These are phyloP conservation scores for Pentalonia nigronervosa DNA, from an alignment of 1,140 invertebrate species.

Conservation along the genomic window DNA sequence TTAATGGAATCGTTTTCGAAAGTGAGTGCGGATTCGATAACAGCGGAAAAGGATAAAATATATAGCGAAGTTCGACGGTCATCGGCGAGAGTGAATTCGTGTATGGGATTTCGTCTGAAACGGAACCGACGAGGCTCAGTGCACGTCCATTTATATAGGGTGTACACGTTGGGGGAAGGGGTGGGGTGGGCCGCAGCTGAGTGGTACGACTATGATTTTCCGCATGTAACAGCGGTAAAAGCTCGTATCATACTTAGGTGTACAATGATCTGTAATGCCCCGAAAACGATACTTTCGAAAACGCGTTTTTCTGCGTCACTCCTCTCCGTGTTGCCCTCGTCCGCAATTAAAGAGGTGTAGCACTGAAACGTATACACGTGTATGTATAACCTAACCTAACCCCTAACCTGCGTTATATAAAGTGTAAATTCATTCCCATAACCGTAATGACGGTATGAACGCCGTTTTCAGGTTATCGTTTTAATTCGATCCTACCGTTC, in stretches of 20 bases:
- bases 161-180: not conserved
- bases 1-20: slow-evolving; percentile 12
- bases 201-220: slow-evolving; percentile 1
- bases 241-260: not conserved
- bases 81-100: not conserved
- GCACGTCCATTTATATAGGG: not conserved
- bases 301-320: not conserved
- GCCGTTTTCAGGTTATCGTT: not conserved
- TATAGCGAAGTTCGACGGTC: not conserved
- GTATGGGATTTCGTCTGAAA: not conserved
- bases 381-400: too few relatives aligned
- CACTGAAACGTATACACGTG: not conserved
- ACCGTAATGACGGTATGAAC: not conserved
- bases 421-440: not conserved
- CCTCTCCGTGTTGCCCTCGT: not conserved
- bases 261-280: not conserved
- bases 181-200: not conserved
- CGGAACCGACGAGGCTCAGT: not conserved
- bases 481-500: not conserved
- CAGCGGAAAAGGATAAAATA: not conserved
- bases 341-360: not conserved
- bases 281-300: not conserved
- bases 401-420: not conserved
- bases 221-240: not conserved
- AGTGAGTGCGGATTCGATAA: not conserved